phyloP scores from a whole-genome alignment of 2,797 vertebrate genomes.

The Catamblyrhynchus diadema region DNA sequence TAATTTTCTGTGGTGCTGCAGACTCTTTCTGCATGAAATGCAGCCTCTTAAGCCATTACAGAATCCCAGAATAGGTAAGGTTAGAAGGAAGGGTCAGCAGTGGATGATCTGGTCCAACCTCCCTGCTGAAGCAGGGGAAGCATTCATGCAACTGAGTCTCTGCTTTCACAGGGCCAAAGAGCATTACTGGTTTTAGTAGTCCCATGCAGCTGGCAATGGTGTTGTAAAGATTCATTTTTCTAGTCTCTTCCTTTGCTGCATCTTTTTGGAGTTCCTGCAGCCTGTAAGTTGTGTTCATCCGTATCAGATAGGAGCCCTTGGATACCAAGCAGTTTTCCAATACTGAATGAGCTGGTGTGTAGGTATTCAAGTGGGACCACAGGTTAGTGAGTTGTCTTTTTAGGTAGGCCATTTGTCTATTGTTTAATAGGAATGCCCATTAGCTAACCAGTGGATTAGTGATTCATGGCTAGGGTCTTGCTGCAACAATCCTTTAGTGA shows the following conservation, averaged over 20 bases:
- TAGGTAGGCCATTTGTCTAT: not conserved
- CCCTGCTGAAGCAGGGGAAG: not conserved
- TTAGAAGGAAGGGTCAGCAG: not conserved
- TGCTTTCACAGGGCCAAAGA: not conserved
- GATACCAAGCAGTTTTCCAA: not conserved
- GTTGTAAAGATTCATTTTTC: not conserved
- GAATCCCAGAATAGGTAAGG: not conserved
- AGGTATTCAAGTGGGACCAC: not conserved
- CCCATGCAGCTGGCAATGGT: not conserved
- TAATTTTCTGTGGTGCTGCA: not conserved
- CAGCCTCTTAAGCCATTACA: not conserved
- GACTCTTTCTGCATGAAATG: not conserved
- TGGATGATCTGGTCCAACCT: not conserved
- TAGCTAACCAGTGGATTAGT: not conserved
- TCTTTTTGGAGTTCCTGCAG: not conserved
- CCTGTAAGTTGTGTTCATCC: accelerated
- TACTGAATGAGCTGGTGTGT: not conserved
- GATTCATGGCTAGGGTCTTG: not conserved
- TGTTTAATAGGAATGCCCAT: not conserved
- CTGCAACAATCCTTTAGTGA: not conserved
- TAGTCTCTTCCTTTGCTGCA: not conserved
- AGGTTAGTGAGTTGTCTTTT: not conserved
- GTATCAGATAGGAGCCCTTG: not conserved
- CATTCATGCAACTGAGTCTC: not conserved
- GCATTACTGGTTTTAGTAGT: not conserved